Conservation (phyloP, 2,888 invertebrate species). For the Cheilosia soror region DNA sequence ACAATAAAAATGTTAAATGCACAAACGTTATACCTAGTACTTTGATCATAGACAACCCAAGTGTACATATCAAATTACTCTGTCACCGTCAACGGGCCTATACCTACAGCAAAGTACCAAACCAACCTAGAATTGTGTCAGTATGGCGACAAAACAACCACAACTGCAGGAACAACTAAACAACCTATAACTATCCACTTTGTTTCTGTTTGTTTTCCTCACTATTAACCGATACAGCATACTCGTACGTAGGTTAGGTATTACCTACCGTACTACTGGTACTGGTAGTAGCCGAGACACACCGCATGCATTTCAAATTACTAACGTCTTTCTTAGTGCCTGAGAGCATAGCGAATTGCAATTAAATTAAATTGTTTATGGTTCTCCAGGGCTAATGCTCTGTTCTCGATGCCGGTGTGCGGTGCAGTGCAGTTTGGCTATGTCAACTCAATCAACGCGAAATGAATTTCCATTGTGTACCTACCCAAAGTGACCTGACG, state of each 20-base stretch:
- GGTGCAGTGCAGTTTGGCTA: background rate
- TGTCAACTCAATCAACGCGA: slow-evolving; percentile 20
- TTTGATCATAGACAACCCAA: slow-evolving; percentile 55
- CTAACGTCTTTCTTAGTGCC: slow-evolving; percentile 24
- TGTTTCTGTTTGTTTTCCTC: slow-evolving; percentile 22
- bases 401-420: slow-evolving; percentile 6
- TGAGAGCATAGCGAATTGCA: slow-evolving; percentile 40
- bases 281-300: slow-evolving; percentile 2
- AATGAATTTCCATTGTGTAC: slow-evolving; percentile 34
- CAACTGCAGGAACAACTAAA: slow-evolving; percentile 27
- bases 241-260: no score
- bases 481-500: slow-evolving; percentile 6
- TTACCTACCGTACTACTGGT: background rate
- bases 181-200: slow-evolving; percentile 9
- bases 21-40: slow-evolving; percentile 31
- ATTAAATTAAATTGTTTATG: slow-evolving; percentile 55
- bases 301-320: slow-evolving; percentile 26
- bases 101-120: background rate
- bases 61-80: slow-evolving; percentile 43
- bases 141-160: slow-evolving; percentile 56
- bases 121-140: slow-evolving; percentile 60
- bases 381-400: slow-evolving; percentile 26
- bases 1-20: slow-evolving; percentile 32
- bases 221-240: background rate
- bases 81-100: slow-evolving; percentile 3